Evolutionary conservation across 2,797 vertebrate genomes (phyloP).

Genomic region (Siniperca scherzeri): DNA sequence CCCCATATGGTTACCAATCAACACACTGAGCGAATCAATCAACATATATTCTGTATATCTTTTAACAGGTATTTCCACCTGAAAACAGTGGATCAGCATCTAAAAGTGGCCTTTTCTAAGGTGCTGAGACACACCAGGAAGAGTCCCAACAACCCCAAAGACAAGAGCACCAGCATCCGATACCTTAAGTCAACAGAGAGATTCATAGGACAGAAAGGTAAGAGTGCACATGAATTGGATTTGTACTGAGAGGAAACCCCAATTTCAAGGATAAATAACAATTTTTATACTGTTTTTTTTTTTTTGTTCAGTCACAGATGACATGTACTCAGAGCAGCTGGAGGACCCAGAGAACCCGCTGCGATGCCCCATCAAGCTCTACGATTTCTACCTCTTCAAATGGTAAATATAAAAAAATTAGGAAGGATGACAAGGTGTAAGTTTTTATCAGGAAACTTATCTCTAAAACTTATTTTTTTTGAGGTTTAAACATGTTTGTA

Average conservation of each 20-base stretch:
- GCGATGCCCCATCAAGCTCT: conserved; percentile 98
- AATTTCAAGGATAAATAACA: not conserved
- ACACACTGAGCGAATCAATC: not conserved
- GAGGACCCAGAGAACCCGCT: conserved; percentile 97
- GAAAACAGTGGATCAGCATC: conserved; percentile 96
- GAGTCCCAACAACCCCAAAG: conserved; percentile 97
- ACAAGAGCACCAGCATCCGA: conserved; percentile 97
- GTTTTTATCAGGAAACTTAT: not conserved
- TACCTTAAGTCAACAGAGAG: conserved; percentile 93
- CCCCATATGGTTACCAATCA: too few species aligned
- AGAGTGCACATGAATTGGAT: not conserved
- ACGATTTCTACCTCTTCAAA: conserved; percentile 99
- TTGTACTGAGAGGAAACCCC: not conserved
- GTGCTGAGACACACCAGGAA: conserved; percentile 97
- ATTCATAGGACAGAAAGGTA: conserved; percentile 97
- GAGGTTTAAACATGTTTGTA: not conserved
- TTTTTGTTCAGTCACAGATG: conserved; percentile 92
- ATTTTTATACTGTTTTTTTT: not conserved
- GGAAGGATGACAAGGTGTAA: not conserved
- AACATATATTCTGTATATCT: not conserved
- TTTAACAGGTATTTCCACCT: conserved; percentile 92
- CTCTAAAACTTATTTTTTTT: not conserved
- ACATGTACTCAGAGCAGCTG: conserved; percentile 97
- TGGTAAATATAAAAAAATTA: conserved; percentile 86
- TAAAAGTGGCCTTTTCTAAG: conserved; percentile 97